A percentile compares a stretch with the other conserved stretches of the same genome.
These are phyloP conservation scores for Clarias batrachus DNA, from an alignment of 2,113 vertebrate genomes.

Conservation along the genomic window DNA sequence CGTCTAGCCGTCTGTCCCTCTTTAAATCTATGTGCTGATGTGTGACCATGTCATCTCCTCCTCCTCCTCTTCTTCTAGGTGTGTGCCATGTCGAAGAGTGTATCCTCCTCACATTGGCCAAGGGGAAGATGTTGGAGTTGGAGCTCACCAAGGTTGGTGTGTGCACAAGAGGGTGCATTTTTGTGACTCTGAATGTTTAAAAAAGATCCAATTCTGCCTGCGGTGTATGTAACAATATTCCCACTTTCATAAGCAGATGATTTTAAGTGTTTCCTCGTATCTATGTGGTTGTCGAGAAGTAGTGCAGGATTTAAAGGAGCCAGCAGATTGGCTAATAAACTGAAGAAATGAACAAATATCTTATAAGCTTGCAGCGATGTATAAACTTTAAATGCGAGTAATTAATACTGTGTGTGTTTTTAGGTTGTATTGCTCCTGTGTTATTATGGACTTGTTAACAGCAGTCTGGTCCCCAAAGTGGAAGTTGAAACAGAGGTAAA, in stretches of 20 bases:
- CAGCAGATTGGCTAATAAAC: background rate
- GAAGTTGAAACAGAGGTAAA: slow-evolving; percentile 82
- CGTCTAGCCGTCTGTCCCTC: background rate
- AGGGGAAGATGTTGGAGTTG: slow-evolving; percentile 71
- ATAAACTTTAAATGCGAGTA: background rate
- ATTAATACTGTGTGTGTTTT: background rate
- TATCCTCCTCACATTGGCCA: slow-evolving; percentile 66
- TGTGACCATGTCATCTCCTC: background rate
- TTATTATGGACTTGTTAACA: slow-evolving; percentile 80
- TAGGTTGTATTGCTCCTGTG: slow-evolving; percentile 77
- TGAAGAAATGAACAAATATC: too few species aligned
- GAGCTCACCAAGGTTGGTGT: slow-evolving; percentile 85
- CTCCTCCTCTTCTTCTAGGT: slow-evolving; percentile 53
- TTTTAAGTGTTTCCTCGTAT: background rate
- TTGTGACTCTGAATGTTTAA: background rate
- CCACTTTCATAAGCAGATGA: background rate
- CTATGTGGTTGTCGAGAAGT: background rate
- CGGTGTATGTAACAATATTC: too few species aligned
- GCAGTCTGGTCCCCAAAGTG: slow-evolving; percentile 70
- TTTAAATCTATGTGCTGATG: background rate
- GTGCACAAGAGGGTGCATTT: background rate
- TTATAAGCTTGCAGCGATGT: background rate
- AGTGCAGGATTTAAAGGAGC: background rate
- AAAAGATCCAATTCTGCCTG: background rate
- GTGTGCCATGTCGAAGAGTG: slow-evolving; percentile 6